Conservation (phyloP, 2,113 vertebrate genomes). For the Lagopus muta region DNA sequence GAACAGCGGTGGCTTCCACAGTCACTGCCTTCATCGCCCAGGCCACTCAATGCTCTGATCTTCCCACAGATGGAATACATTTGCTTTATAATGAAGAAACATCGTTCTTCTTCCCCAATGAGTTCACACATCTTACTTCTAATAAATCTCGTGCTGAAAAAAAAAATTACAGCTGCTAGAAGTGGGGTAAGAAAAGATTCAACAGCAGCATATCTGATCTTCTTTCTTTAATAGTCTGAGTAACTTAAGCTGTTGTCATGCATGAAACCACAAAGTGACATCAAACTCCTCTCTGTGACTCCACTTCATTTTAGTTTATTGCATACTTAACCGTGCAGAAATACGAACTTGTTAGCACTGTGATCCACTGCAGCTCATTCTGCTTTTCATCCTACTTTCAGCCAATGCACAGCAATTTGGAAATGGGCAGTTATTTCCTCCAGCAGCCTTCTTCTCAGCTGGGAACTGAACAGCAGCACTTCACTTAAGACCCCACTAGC, state of each 20-base stretch:
- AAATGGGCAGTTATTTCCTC: background rate
- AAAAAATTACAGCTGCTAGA: background rate
- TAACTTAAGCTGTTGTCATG: background rate
- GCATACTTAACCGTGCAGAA: background rate
- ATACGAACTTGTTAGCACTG: background rate
- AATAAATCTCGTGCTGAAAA: background rate
- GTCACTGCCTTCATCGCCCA: background rate
- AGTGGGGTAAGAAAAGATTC: background rate
- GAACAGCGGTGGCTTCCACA: background rate
- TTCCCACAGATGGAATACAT: rapidly evolving
- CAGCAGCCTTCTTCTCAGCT: background rate
- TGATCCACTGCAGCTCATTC: background rate
- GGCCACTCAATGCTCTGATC: background rate
- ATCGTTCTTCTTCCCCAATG: background rate
- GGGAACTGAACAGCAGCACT: background rate
- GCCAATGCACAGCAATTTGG: background rate
- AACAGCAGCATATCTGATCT: background rate
- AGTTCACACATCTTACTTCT: background rate
- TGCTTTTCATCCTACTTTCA: background rate
- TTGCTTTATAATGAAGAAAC: background rate
- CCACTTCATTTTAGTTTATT: background rate
- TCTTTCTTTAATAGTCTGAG: background rate
- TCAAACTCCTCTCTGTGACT: background rate
- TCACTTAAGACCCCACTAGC: background rate
- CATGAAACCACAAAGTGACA: background rate